Percentiles rank a stretch among this genome's conserved stretches.
Evolutionary conservation across 2,113 vertebrate genomes (phyloP).

Genomic region (Cottus gobio): DNA sequence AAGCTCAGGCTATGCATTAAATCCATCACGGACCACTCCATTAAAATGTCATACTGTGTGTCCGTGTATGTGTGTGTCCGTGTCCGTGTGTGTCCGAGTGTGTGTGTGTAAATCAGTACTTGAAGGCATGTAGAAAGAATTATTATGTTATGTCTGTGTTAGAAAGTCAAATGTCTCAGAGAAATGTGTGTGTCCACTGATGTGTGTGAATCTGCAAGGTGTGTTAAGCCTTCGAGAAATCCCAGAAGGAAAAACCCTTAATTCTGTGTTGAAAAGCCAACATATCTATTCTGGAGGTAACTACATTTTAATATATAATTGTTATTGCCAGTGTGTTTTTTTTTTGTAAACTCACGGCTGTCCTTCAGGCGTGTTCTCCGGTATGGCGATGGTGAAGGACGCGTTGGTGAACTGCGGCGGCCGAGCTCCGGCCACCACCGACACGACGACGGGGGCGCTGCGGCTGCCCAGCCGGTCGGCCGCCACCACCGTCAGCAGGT

Average conservation of each 20-base stretch:
- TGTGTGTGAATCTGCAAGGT: neutral
- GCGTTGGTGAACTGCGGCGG: slow-evolving; percentile 88
- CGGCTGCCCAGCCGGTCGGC: slow-evolving; percentile 86
- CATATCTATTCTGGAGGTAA: neutral
- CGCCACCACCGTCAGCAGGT: slow-evolving; percentile 87
- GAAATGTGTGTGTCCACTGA: neutral
- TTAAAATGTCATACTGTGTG: slow-evolving; percentile 1
- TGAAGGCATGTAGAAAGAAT: neutral
- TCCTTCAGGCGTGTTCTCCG: slow-evolving; percentile 84
- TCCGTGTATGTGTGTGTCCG: neutral
- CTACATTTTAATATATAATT: too few relatives aligned
- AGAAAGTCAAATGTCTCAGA: neutral
- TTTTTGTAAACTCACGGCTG: slow-evolving; percentile 84
- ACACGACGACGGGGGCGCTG: slow-evolving; percentile 83
- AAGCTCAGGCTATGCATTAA: neutral
- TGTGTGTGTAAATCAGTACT: slow-evolving; percentile 15
- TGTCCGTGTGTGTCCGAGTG: neutral
- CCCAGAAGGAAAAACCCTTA: neutral
- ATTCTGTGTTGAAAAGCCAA: neutral
- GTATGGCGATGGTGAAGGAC: slow-evolving; percentile 84
- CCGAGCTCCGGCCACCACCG: slow-evolving; percentile 85
- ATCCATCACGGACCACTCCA: neutral
- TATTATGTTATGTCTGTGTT: neutral
- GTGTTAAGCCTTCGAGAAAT: neutral
- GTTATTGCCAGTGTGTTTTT: too few relatives aligned